A percentile compares a stretch with the other conserved stretches of the same genome.
Evolutionary conservation across 1,140 invertebrate genomes (phyloP).

Genomic region (Drosophila bifasciata): DNA sequence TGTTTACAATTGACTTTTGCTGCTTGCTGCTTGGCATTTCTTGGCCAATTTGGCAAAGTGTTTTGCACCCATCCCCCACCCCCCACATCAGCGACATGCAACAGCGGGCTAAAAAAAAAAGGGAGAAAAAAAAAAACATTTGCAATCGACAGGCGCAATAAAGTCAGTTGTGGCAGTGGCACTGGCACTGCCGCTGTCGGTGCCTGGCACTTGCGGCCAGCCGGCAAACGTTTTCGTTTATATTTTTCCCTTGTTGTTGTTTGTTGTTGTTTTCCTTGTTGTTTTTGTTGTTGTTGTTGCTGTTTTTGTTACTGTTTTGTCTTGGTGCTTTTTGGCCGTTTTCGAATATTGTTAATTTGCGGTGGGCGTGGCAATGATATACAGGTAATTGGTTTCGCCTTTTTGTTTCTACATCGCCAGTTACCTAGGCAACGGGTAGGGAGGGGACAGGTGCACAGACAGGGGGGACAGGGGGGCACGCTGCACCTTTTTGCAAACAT

Average conservation of each 20-base stretch:
- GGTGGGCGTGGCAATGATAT: constrained; percentile 57
- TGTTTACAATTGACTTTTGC: constrained; percentile 48
- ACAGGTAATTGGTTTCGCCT: constrained; percentile 53
- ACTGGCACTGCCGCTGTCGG: constrained; percentile 27
- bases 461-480: too few relatives aligned
- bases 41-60: constrained; percentile 79
- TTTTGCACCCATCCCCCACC: constrained; percentile 37
- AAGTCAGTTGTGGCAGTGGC: constrained; percentile 44
- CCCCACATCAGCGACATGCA: constrained; percentile 51
- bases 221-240: constrained; percentile 28
- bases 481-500: neutral
- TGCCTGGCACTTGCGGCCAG: constrained; percentile 67
- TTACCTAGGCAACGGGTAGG: constrained; percentile 30
- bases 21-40: constrained; percentile 41
- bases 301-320: constrained; percentile 3
- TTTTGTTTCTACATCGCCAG: constrained; percentile 46
- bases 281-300: constrained; percentile 4
- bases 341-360: constrained; percentile 56
- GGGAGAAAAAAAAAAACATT: constrained; percentile 43
- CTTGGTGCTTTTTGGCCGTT: constrained; percentile 1
- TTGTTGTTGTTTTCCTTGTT: constrained; percentile 4
- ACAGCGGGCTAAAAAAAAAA: constrained; percentile 16
- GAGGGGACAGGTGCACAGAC: neutral
- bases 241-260: constrained; percentile 11
- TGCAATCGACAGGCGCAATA: constrained; percentile 76